Conservation (phyloP, 64 coral and sea anemone genomes). For the Montipora cactus region DNA sequence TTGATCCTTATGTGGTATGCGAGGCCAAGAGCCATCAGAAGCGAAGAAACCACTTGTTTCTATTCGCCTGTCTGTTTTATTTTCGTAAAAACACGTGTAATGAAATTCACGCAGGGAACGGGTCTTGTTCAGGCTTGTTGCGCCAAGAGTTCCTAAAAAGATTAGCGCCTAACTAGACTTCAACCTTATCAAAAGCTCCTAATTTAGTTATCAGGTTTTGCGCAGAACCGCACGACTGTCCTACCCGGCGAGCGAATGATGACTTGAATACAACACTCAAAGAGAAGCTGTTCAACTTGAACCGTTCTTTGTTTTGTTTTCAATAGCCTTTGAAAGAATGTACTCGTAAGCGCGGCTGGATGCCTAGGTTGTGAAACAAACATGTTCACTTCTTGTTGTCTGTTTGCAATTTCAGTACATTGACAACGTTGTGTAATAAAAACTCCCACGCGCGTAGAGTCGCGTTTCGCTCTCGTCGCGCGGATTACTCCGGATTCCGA, state of each 20-base stretch:
- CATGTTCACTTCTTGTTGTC: conserved; percentile 28
- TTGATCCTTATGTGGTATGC: conserved; percentile 14
- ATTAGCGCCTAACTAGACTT: conserved; percentile 71
- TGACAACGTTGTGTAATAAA: background rate
- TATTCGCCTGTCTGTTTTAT: background rate
- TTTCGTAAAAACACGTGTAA: background rate
- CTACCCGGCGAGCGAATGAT: background rate
- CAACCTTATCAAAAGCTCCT: conserved; percentile 68
- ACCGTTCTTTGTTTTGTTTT: conserved; percentile 54
- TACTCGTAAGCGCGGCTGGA: conserved; percentile 53
- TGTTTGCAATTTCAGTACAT: conserved; percentile 23
- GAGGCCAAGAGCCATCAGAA: background rate
- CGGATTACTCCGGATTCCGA: conserved; percentile 3
- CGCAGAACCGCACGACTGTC: background rate
- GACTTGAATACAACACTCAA: background rate
- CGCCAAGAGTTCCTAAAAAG: conserved; percentile 47
- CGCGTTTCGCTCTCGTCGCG: conserved; percentile 12
- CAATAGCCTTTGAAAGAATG: conserved; percentile 46
- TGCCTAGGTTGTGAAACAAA: conserved; percentile 44
- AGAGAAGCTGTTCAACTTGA: background rate
- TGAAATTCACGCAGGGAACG: background rate
- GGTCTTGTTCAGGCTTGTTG: conserved; percentile 46
- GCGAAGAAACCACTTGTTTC: background rate
- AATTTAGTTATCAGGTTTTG: conserved; percentile 66
- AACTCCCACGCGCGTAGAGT: conserved; percentile 12